Base-by-base conservation (phyloP, 2,113 vertebrate genomes). In the pig (Sus scrofa) region DNA sequence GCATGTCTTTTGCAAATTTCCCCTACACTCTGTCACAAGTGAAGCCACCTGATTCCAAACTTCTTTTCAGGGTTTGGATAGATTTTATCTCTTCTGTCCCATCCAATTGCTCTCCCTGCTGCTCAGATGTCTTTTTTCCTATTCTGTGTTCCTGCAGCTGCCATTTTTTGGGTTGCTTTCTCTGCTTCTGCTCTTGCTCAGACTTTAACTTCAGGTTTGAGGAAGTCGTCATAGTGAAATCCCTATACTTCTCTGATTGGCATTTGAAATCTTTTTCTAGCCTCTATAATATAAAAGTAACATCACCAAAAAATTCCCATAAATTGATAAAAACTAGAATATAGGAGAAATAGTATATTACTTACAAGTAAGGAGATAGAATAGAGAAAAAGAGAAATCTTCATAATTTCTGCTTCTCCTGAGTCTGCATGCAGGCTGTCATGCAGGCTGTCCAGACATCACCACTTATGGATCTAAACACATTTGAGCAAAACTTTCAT, bases 1-100 rank as follows among this genome's bases (percentile, higher is more conserved):
- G 37, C 30, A 34, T 81, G 44, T 20, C 58, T 97, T 86, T 91
- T 62, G 85, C 82, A 88, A 74, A 39, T 86, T 94, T 89, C 39
- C 12, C 22, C 77, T n/a, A 44, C 34, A 65, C 88, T 90, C 77
- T 86, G 26, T 97, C 39, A 89, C 58, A 90, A 86, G 19, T 78
- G 50, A 77, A 94, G 10, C 56, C 58, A 86, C 68, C 86, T 95
- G 85, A 95, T 91, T 94, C 77, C 50, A 74, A 90, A 58, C 15
- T 24, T 83, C 50, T 93, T 86, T 84, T 92, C 83, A 71, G n/a
- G 26, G 22, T 85, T 95, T 37, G 39, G 32, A 77, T 67, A 68
- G 65, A 62, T 62, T 78, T 68, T 19, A 7, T 87, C 63, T 95
- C 67, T 90, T 71, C 60, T 65, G 56, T 89, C 32, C 37, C 65